These are phyloP conservation scores for Rhynchophorus ferrugineus DNA, from an alignment of 1,140 invertebrate species.

Conservation along the genomic window DNA sequence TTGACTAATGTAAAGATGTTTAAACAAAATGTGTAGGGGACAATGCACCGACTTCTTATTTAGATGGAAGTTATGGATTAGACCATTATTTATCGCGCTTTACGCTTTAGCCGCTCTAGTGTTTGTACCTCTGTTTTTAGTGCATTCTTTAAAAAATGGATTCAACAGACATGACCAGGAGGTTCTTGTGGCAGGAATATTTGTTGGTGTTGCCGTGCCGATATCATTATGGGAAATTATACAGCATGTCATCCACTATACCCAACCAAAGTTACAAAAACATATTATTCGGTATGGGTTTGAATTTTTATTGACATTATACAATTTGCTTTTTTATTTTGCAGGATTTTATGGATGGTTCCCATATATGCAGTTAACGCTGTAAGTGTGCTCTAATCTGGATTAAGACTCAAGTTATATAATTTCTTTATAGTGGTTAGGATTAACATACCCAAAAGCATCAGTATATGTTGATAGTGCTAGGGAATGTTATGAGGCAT, in stretches of 20 bases:
- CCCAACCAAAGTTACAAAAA: conserved; percentile 85
- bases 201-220: conserved; percentile 83
- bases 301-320: not conserved
- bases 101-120: conserved; percentile 77
- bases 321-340: conserved; percentile 34
- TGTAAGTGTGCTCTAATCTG: conserved; percentile 50
- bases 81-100: conserved; percentile 68
- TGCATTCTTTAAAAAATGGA: conserved; percentile 63
- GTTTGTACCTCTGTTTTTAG: conserved; percentile 72
- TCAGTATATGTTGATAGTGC: conserved; percentile 89
- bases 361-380: conserved; percentile 94
- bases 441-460: conserved; percentile 69
- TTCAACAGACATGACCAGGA: conserved; percentile 68
- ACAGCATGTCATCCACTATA: conserved; percentile 90
- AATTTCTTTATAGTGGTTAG: conserved; percentile 64
- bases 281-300: conserved; percentile 76
- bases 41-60: conserved; percentile 28
- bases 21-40: conserved; percentile 21
- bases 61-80: conserved; percentile 81
- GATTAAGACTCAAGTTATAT: conserved; percentile 13
- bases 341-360: conserved; percentile 95
- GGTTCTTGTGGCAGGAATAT: conserved; percentile 78
- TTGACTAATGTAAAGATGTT: no score
- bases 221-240: conserved; percentile 92
- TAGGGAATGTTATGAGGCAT: conserved; percentile 92